phyloP scores from a whole-genome alignment of 2,888 invertebrate genomes.

The Ophioninae sp. region DNA sequence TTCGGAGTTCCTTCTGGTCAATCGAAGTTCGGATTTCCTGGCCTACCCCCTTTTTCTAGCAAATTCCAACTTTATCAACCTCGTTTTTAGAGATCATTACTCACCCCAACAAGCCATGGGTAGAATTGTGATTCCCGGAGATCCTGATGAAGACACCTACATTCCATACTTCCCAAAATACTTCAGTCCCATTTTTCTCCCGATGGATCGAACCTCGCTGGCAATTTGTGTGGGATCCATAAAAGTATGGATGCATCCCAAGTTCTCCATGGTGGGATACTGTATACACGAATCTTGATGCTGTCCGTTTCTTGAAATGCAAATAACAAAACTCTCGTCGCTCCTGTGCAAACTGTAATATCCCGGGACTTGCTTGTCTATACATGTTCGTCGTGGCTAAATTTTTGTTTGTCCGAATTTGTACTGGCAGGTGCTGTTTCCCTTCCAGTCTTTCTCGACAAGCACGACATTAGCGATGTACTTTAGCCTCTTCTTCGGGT shows the following conservation, averaged over 20 bases:
- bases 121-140: no score
- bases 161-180: not conserved
- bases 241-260: conserved; percentile 11
- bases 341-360: conserved; percentile 60
- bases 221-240: conserved; percentile 21
- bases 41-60: no score
- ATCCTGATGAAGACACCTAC: no score
- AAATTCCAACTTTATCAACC: no score
- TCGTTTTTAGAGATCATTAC: no score
- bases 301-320: conserved; percentile 31
- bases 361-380: conserved; percentile 33
- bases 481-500: conserved; percentile 25
- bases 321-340: conserved; percentile 59
- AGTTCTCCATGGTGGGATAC: not conserved
- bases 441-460: conserved; percentile 41
- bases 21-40: no score
- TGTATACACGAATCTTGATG: conserved; percentile 14
- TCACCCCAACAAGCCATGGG: no score
- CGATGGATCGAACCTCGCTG: conserved; percentile 14
- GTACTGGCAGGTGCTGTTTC: conserved; percentile 59
- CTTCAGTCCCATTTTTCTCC: not conserved
- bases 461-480: conserved; percentile 47
- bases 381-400: conserved; percentile 10
- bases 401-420: conserved; percentile 64
- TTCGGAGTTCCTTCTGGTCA: no score